These are phyloP conservation scores for Globia sparganii DNA, from an alignment of 2,888 invertebrate species.

Conservation along the genomic window DNA sequence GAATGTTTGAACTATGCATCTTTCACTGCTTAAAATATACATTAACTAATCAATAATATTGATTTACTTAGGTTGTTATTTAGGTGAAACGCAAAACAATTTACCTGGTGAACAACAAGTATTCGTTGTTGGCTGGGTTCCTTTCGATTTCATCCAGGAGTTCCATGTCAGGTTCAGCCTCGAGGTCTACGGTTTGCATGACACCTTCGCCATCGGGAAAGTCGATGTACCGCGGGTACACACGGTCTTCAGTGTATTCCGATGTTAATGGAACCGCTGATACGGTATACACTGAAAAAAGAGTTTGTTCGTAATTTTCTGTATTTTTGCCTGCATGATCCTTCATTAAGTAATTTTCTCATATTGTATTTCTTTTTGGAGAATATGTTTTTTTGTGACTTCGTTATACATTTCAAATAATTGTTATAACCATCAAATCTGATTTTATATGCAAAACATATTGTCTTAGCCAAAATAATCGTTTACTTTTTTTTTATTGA, in stretches of 20 bases:
- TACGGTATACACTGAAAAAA: constrained; percentile 68
- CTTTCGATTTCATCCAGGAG: constrained; percentile 70
- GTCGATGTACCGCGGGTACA: constrained; percentile 72
- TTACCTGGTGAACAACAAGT: constrained; percentile 75
- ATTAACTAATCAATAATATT: too few species aligned
- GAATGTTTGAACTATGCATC: too few species aligned
- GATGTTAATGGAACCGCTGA: constrained; percentile 68
- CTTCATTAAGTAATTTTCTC: background rate
- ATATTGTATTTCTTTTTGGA: background rate
- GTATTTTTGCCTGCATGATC: background rate
- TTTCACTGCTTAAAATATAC: too few species aligned
- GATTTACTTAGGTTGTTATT: too few species aligned
- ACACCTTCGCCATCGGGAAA: constrained; percentile 75
- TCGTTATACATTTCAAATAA: background rate
- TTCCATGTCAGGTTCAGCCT: constrained; percentile 71
- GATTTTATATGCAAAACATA: background rate
- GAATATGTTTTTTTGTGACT: background rate
- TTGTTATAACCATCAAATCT: too few species aligned
- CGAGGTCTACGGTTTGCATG: constrained; percentile 73
- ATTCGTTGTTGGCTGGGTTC: constrained; percentile 74
- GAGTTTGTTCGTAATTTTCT: background rate
- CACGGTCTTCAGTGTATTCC: constrained; percentile 52
- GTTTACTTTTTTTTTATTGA: too few species aligned
- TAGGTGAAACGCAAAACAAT: too few species aligned
- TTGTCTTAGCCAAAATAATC: background rate